Evolutionary conservation across 2,888 invertebrate species (phyloP), one percentile per base, ranked within the genome.

Genomic region (Cantharis rufa): DNA sequence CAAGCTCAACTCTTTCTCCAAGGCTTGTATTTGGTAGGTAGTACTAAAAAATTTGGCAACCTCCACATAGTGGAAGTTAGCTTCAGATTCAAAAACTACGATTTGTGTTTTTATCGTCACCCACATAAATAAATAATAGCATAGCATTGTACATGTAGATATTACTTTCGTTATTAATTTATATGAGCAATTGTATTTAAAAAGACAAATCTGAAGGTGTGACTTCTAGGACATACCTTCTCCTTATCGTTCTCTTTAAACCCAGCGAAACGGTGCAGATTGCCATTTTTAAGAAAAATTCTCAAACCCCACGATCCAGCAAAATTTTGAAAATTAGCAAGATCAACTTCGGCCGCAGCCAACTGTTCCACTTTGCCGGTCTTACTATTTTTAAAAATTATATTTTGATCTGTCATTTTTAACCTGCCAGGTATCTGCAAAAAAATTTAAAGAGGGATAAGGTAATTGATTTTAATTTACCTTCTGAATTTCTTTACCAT

Each of bases 361-460:
- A 98, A 93, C 86, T 97, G 96, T 86, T 98, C 98, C 0, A 98
- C 96, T 89, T 98, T 98, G 1, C 99, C 99, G 0, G 98, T 99
- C 89, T 97, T 98, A 81, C 92, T 94, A 88, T 98, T 98, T 88
- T 98, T 98, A 87, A 98, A 99, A 69, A 95, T 91, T 48, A 99
- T 94, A 83, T 92, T 93, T 85, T 95, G 94, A 81, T 97, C 97
- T 0, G 97, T 96, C 88, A 99, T 92, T 88, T 98, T 98, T 48
- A 99, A 88, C 78, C 96, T 92, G 0, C 98, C 99, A 9, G 95
- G 93, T 70, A 95, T 95, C 98, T 98, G 85, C 69, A 89, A 89
- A 81, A 18, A 11, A 15, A 11, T 10, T n/a, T n/a, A n/a, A 2
- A 28, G 7, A 0, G 63, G 16, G 82, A 73, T 69, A 13, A 63